Percentiles rank a stretch among this genome's conserved stretches.
These are phyloP conservation scores for Standfussiana lucernea DNA, from an alignment of 2,888 invertebrate genomes.

Conservation along the genomic window DNA sequence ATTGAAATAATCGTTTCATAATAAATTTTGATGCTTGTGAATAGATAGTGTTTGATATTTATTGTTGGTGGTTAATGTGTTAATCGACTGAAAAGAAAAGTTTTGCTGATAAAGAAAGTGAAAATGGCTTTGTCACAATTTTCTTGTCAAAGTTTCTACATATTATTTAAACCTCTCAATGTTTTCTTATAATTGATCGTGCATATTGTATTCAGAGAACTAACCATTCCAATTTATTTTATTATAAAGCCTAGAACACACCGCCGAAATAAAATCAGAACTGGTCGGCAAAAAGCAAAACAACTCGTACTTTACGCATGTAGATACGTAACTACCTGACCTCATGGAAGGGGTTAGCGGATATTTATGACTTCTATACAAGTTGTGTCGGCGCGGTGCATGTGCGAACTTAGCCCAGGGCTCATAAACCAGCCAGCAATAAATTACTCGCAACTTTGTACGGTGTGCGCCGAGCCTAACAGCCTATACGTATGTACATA, in stretches of 20 bases:
- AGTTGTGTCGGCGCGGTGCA: slow-evolving; percentile 77
- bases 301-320: slow-evolving; percentile 65
- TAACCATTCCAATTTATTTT: not conserved
- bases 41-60: slow-evolving; percentile 52
- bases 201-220: not conserved
- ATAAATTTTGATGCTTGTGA: slow-evolving; percentile 62
- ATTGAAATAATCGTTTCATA: slow-evolving; percentile 83
- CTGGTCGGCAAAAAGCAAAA: slow-evolving; percentile 54
- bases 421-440: slow-evolving; percentile 82
- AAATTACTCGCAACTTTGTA: slow-evolving; percentile 89
- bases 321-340: slow-evolving; percentile 79
- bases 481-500: slow-evolving; percentile 60
- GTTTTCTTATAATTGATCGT: not conserved
- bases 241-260: slow-evolving; percentile 29
- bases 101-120: not conserved
- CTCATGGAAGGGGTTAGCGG: slow-evolving; percentile 81
- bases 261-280: slow-evolving; percentile 26
- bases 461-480: slow-evolving; percentile 73
- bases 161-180: not conserved
- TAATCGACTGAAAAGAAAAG: slow-evolving; percentile 8
- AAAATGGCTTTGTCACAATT: not conserved
- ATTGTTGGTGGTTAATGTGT: slow-evolving; percentile 38
- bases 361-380: slow-evolving; percentile 82
- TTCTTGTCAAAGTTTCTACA: not conserved
- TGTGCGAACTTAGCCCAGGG: slow-evolving; percentile 86